Evolutionary conservation across 2,888 invertebrate genomes (phyloP).

Genomic region (Buathra laborator): DNA sequence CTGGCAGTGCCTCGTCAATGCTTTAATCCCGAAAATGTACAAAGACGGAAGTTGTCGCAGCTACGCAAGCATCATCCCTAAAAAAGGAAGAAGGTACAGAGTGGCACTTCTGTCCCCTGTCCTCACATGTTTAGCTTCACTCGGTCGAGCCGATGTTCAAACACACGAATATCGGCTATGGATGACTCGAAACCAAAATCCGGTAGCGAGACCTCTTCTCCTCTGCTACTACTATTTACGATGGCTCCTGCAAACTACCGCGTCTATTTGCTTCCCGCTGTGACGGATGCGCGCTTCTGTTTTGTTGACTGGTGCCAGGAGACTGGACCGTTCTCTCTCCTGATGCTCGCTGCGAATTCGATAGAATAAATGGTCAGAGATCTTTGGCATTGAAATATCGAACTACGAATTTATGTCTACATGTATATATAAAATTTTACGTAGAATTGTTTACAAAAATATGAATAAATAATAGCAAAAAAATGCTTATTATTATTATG

Average conservation of each 20-base stretch:
- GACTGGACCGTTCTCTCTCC: slow-evolving; percentile 1
- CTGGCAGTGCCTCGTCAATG: slow-evolving; percentile 15
- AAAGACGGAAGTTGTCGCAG: slow-evolving; percentile 78
- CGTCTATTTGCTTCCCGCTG: slow-evolving; percentile 60
- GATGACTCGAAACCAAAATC: slow-evolving; percentile 61
- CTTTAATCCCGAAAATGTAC: slow-evolving; percentile 40
- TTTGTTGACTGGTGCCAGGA: slow-evolving; percentile 55
- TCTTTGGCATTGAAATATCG: not conserved
- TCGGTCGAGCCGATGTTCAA: slow-evolving; percentile 72
- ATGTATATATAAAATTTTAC: too few relatives aligned
- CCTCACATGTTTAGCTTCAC: slow-evolving; percentile 66
- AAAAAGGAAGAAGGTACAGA: slow-evolving; percentile 70
- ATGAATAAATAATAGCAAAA: too few relatives aligned
- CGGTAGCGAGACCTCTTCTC: slow-evolving; percentile 53
- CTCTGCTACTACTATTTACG: slow-evolving; percentile 37
- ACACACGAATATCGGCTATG: slow-evolving; percentile 58
- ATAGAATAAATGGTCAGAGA: slow-evolving; percentile 1
- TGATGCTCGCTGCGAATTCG: slow-evolving; percentile 6
- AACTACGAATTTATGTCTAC: too few relatives aligned
- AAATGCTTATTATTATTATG: too few relatives aligned
- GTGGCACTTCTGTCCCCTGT: slow-evolving; percentile 60
- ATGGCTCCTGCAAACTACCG: slow-evolving; percentile 40
- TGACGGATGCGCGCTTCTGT: slow-evolving; percentile 58
- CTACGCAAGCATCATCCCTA: slow-evolving; percentile 76
- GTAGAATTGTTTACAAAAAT: too few relatives aligned